Evolutionary conservation across 2,113 vertebrate genomes (phyloP), one percentile per base, ranked within the genome.

Genomic region (Bufo gargarizans): DNA sequence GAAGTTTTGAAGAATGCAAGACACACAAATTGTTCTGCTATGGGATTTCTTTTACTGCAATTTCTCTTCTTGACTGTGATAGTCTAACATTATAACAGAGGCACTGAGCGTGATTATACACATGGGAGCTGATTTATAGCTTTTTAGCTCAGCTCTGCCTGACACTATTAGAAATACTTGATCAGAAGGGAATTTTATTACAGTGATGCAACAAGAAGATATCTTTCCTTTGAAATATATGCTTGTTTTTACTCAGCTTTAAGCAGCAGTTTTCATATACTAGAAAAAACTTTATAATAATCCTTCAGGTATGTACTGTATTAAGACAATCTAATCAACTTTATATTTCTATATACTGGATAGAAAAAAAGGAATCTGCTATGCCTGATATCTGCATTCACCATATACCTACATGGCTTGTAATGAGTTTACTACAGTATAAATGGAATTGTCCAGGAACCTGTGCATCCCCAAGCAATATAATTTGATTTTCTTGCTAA

Each of bases 41-140:
- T 80, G 77, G 77, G 76, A 87, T 80, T 87, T 69, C 45, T 86
- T 86, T 80, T 33, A 80, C 61, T 80, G 85, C 63, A 87, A 87
- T 80, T 80, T 56, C 59, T 87, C 63, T 87, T 87, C 63, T 87
- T 80, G 84, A 74, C 83, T 85, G 69, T 56, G 72, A 85, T 85
- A 74, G 83, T 85, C 67, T 85, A 85, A 85, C 83, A 85, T 74
- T 85, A 85, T 85, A 69, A 85, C 83, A 85, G 83, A 58, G 83
- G 53, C 83, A 84, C 82, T 16, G 63, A 53, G 63, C 16, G n/a
- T 85, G 83, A 85, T 85, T 85, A 85, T 85, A 74, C 83, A 58
- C 69, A 74, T 58, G 83, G 83, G 83, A 74, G 43, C 83, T 85
- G 69, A 43, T 74, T 74, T 74, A 85, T 74, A 74, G 83, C 69